These are phyloP conservation scores for Drosophila mettleri DNA, from an alignment of 2,888 invertebrate genomes.

Conservation along the genomic window DNA sequence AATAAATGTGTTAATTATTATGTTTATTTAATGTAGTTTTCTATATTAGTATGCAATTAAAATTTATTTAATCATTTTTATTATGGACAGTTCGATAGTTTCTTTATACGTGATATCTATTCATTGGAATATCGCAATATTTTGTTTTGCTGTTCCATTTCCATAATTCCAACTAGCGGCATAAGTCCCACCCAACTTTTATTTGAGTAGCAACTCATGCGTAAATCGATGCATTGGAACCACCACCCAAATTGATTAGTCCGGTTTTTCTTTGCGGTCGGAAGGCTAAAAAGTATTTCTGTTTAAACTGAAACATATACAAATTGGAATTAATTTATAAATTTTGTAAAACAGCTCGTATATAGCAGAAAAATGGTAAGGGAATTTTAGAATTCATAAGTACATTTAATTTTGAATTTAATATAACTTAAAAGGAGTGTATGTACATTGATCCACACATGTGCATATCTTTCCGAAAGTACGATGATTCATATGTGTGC, in stretches of 20 bases:
- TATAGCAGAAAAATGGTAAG: constrained; percentile 66
- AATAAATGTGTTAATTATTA: too few species aligned
- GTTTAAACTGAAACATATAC: constrained; percentile 55
- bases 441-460: constrained; percentile 18
- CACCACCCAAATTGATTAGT: constrained; percentile 72
- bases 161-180: constrained; percentile 5
- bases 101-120: neutral
- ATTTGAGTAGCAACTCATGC: constrained; percentile 39
- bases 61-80: too few species aligned
- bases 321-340: constrained; percentile 57
- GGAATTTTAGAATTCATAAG: constrained; percentile 1
- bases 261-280: constrained; percentile 73
- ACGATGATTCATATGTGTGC: constrained; percentile 54
- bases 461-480: constrained; percentile 30
- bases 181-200: constrained; percentile 14
- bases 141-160: neutral
- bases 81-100: constrained; percentile 7
- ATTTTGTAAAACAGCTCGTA: constrained; percentile 59
- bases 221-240: constrained; percentile 53
- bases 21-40: too few species aligned
- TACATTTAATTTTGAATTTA: constrained; percentile 12
- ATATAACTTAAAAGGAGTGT: constrained; percentile 2
- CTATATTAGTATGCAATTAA: neutral
- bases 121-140: neutral
- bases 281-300: constrained; percentile 68